Percentiles rank a stretch among this genome's conserved stretches.
phyloP scores from a whole-genome alignment of 2,113 vertebrate genomes.

The Apodemus speciosus region DNA sequence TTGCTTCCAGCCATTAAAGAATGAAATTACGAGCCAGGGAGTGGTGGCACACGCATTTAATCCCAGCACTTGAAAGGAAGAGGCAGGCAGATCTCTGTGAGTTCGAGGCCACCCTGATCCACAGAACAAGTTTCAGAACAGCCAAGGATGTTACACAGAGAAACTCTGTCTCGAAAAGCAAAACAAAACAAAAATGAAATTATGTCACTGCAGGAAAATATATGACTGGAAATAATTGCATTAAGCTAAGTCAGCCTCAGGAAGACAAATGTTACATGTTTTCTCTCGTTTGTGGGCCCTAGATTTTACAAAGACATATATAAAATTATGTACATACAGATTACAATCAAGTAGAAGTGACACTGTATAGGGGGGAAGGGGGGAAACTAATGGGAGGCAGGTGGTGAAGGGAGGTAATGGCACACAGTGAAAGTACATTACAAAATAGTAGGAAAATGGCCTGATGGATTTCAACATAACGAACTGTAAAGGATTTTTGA shows the following conservation, averaged over 20 bases:
- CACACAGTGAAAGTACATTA: background rate
- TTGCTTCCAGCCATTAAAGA: background rate
- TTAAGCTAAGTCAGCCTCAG: background rate
- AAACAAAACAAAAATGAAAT: background rate
- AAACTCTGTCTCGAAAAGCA: no score
- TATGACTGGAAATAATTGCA: background rate
- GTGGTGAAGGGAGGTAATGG: background rate
- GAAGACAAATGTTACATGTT: background rate
- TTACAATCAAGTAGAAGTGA: background rate
- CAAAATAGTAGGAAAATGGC: background rate
- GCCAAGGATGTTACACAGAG: no score
- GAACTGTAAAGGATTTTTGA: background rate
- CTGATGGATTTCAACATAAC: background rate
- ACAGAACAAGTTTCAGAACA: no score
- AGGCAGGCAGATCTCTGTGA: no score
- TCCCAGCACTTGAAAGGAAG: no score
- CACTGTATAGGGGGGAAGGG: background rate
- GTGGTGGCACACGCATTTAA: no score
- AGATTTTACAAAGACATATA: background rate
- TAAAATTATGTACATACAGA: background rate
- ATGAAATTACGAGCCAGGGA: background rate
- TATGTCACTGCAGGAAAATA: background rate
- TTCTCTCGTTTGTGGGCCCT: background rate
- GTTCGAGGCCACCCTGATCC: no score
- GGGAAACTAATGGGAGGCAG: background rate